Evolutionary conservation across 2,888 invertebrate genomes (phyloP).

Genomic region (Glomeris marginata): DNA sequence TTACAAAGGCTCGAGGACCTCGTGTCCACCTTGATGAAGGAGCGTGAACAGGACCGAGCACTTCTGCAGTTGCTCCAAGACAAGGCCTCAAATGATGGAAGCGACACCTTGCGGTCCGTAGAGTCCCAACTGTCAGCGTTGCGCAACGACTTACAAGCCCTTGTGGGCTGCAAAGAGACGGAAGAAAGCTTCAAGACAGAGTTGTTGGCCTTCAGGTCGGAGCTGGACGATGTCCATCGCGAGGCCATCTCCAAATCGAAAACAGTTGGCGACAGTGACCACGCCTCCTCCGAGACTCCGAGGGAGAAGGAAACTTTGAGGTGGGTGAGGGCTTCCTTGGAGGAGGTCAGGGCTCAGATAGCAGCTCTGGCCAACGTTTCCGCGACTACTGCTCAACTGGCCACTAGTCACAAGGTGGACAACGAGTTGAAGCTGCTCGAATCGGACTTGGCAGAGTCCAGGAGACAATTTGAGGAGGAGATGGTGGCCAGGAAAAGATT

Average conservation of each 20-base stretch:
- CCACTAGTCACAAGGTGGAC: constrained; percentile 12
- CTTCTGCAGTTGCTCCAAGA: constrained; percentile 14
- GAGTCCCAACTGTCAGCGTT: constrained; percentile 12
- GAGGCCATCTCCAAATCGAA: constrained; percentile 5
- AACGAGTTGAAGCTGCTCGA: constrained; percentile 15
- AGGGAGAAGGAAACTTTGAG: neutral
- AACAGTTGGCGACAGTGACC: too few relatives aligned
- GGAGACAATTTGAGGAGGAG: constrained; percentile 15
- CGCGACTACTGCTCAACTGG: constrained; percentile 13
- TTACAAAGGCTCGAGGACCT: constrained; percentile 8
- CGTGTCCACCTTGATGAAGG: constrained; percentile 5
- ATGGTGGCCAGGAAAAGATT: constrained; percentile 14
- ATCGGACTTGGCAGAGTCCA: constrained; percentile 16
- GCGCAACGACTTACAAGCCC: constrained; percentile 9
- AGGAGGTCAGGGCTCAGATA: constrained; percentile 17
- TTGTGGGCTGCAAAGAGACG: constrained; percentile 13
- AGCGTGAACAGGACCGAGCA: constrained; percentile 14
- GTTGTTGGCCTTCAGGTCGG: constrained; percentile 12
- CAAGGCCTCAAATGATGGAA: neutral
- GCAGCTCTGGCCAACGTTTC: constrained; percentile 18
- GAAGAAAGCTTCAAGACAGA: constrained; percentile 9
- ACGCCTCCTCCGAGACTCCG: too few relatives aligned
- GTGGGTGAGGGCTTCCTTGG: constrained; percentile 17
- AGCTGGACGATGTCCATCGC: constrained; percentile 15
- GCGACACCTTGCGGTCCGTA: neutral